Base-by-base conservation (phyloP, 2,113 vertebrate genomes). In the Prunella himalayana region DNA sequence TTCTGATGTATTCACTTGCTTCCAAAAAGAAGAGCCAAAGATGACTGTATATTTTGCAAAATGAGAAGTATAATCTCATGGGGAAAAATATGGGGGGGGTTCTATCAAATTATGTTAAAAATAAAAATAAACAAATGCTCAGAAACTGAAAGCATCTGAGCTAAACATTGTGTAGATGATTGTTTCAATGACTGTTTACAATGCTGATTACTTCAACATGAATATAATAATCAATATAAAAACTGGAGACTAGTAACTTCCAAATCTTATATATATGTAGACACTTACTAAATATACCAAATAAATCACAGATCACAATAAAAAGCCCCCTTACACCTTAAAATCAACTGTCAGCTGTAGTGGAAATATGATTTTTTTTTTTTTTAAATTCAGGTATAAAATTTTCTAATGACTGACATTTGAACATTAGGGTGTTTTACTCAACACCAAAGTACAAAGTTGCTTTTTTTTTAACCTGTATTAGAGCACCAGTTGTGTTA, bases 31-130 rank as follows among this genome's bases (percentile, higher is more conserved):
- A 61, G 65, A 71, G 13, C 8, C 10, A 37, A 44, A 77, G 15
- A 7, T 28, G 64, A 37, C 6, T 13, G 42, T 0, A 4, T 39
- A 27, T 82, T 87, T 85, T n/a, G 5, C 28, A 82, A 90, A 91
- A 86, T 27, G 5, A 63, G 54, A n/a, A 75, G 11, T 31, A 49
- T 24, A 60, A 65, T n/a, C 14, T 51, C 66, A 27, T 5, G 45
- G 12, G 13, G 13, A 53, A 33, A 57, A 51, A 35, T 30, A 10
- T 4, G 3, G 3, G 4, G 5, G 4, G 0, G 0, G 5, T 78
- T 75, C 11, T 44, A 47, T 35, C 13, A 64, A 49, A 76, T 31
- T 19, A 49, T 31, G n/a, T 75, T 37, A 47, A 53, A 50, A 78
- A 37, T 1, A 54, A 24, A 39, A 79, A 64, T 61, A 76, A 54